Evolutionary conservation across 2,888 invertebrate species (phyloP).

Genomic region (Sceliomorpha sp.): DNA sequence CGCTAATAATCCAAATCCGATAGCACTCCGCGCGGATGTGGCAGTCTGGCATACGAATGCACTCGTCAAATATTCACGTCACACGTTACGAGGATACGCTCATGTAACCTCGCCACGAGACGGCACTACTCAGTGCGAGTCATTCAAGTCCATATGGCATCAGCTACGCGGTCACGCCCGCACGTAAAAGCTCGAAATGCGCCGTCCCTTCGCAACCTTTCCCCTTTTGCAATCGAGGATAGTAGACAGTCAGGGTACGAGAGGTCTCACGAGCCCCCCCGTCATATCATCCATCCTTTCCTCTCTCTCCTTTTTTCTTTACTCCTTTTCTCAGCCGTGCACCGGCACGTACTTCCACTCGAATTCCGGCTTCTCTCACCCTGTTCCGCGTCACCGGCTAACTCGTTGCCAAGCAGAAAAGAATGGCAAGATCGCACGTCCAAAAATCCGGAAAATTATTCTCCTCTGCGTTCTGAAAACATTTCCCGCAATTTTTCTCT

Average conservation of each 20-base stretch:
- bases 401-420: background rate
- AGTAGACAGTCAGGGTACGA: conserved; percentile 24
- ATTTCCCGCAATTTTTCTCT: too few species aligned
- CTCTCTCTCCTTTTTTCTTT: background rate
- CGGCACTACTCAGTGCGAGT: conserved; percentile 26
- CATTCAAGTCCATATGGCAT: conserved; percentile 44
- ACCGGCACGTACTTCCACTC: conserved; percentile 29
- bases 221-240: conserved; percentile 4
- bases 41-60: too few species aligned
- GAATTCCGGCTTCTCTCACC: conserved; percentile 7
- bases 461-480: background rate
- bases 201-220: background rate
- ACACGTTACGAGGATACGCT: conserved; percentile 27
- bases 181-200: conserved; percentile 8
- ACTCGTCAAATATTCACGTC: conserved; percentile 23
- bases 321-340: conserved; percentile 14
- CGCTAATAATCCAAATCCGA: conserved; percentile 2
- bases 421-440: background rate
- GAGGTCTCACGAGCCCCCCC: conserved; percentile 13
- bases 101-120: conserved; percentile 24
- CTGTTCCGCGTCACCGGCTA: background rate
- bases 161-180: conserved; percentile 43
- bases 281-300: background rate
- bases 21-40: background rate
- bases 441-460: too few species aligned